Evolutionary conservation across 2,113 vertebrate species (phyloP).

Genomic region (Dipodomys spectabilis): DNA sequence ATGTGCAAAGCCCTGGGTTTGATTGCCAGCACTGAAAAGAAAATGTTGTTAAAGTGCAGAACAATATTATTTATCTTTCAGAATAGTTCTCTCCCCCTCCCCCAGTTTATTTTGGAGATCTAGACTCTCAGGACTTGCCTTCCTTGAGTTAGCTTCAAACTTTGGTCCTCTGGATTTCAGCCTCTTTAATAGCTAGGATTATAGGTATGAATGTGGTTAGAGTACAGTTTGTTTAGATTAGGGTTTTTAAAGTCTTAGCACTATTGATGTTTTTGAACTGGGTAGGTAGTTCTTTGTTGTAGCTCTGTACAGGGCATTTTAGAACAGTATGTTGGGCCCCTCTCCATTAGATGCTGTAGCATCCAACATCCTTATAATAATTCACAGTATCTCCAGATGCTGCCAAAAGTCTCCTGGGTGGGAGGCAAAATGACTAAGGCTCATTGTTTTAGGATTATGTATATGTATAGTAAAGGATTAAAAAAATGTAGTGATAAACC

Average conservation of each 20-base stretch:
- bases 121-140: too few relatives aligned
- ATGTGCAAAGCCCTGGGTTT: neutral
- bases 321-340: neutral
- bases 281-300: constrained; percentile 25
- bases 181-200: too few relatives aligned
- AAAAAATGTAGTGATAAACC: neutral
- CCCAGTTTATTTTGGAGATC: too few relatives aligned
- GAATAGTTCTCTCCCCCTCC: neutral
- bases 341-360: neutral
- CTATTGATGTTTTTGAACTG: neutral
- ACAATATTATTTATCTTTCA: neutral
- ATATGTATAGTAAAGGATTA: neutral
- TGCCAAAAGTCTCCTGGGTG: neutral
- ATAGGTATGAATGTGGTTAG: too few relatives aligned
- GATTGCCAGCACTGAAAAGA: too few relatives aligned
- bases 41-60: neutral
- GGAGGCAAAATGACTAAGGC: neutral
- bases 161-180: too few relatives aligned
- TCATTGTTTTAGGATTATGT: neutral
- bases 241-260: neutral
- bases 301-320: neutral
- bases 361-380: neutral
- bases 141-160: too few relatives aligned
- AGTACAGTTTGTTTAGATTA: neutral
- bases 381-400: neutral